Conservation (phyloP, 1,140 invertebrate genomes). For the Drosophila repletoides region DNA sequence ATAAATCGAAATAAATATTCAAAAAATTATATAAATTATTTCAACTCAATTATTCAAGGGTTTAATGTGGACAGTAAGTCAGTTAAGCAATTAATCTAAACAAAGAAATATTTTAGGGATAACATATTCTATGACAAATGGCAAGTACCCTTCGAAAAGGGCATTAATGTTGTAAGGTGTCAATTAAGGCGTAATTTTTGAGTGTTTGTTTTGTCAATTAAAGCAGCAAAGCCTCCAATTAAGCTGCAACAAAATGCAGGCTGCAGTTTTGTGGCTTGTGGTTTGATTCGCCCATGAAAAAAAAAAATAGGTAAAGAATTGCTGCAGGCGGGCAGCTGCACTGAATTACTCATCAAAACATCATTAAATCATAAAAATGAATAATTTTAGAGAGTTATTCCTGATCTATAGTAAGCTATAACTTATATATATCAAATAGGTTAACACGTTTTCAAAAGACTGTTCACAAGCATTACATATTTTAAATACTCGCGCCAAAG, state of each 20-base stretch:
- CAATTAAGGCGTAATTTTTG: conserved; percentile 65
- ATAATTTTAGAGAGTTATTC: too few relatives aligned
- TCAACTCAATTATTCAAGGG: too few relatives aligned
- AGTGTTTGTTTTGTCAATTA: conserved; percentile 63
- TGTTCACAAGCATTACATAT: too few relatives aligned
- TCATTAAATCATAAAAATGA: conserved; percentile 12
- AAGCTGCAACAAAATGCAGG: conserved; percentile 46
- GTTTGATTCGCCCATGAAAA: conserved; percentile 45
- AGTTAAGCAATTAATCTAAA: too few relatives aligned
- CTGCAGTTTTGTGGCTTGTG: conserved; percentile 36
- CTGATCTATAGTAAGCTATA: too few relatives aligned
- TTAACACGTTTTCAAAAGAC: too few relatives aligned
- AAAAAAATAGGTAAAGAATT: not conserved
- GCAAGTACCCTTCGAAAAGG: not conserved
- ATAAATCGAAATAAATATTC: too few relatives aligned
- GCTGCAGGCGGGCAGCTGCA: conserved; percentile 21
- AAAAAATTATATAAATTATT: too few relatives aligned
- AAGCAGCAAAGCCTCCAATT: conserved; percentile 70
- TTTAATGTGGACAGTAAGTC: too few relatives aligned
- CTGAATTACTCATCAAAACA: not conserved
- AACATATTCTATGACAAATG: not conserved
- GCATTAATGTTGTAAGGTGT: conserved; percentile 56
- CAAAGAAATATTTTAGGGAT: too few relatives aligned
- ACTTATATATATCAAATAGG: not conserved
- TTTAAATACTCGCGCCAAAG: not conserved